phyloP scores from a whole-genome alignment of 2,888 invertebrate genomes.

The Ochropleura plecta region DNA sequence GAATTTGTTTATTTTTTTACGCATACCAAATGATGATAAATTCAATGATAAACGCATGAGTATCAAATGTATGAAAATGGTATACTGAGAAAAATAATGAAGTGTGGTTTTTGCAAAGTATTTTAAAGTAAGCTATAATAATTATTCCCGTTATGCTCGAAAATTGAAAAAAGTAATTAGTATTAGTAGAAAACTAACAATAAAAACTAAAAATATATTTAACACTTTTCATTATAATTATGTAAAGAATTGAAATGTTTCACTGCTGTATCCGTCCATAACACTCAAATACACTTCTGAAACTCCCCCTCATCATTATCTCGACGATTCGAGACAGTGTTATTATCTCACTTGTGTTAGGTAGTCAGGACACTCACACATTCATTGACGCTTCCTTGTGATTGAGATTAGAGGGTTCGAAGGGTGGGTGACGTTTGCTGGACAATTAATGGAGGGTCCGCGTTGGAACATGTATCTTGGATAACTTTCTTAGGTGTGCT shows the following conservation, averaged over 20 bases:
- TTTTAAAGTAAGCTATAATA: too few species aligned
- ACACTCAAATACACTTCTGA: constrained; percentile 36
- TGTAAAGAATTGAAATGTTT: background rate
- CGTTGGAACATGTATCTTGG: background rate
- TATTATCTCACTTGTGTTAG: constrained; percentile 20
- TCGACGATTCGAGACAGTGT: constrained; percentile 24
- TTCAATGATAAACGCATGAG: too few species aligned
- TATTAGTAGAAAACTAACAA: background rate
- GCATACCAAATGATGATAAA: too few species aligned
- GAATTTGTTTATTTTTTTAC: too few species aligned
- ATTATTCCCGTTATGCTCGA: background rate
- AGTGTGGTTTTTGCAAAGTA: too few species aligned
- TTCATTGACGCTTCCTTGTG: constrained; percentile 28
- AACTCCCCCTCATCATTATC: constrained; percentile 48
- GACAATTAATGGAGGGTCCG: constrained; percentile 8
- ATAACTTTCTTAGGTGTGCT: background rate
- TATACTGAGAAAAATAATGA: too few species aligned
- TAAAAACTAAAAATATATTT: background rate
- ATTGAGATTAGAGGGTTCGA: constrained; percentile 21
- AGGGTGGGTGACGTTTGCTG: constrained; percentile 12
- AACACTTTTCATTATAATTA: background rate
- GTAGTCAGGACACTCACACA: background rate
- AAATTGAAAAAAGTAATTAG: background rate
- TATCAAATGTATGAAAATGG: too few species aligned
- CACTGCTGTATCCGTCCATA: constrained; percentile 6